Evolutionary conservation across 2,888 invertebrate species (phyloP).

Genomic region (Ectemnius cavifrons): DNA sequence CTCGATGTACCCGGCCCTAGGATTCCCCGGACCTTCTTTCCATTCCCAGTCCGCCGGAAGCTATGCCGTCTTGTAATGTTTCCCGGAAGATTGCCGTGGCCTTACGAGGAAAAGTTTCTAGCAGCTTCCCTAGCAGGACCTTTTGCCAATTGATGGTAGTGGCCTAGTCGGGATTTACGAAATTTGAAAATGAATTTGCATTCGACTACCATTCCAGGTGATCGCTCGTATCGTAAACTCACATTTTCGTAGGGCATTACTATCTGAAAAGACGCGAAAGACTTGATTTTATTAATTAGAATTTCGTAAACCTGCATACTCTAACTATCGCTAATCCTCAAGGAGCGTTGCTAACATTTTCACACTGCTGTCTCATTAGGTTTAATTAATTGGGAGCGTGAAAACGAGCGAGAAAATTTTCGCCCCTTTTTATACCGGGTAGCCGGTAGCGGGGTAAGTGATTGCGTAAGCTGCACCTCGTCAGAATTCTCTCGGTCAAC

Average conservation of each 20-base stretch:
- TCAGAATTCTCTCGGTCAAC: not conserved
- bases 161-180: not conserved
- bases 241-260: too few relatives aligned
- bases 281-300: too few relatives aligned
- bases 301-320: too few relatives aligned
- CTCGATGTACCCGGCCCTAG: slow-evolving; percentile 19
- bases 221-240: too few relatives aligned
- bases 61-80: slow-evolving; percentile 30
- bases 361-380: too few relatives aligned
- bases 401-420: too few relatives aligned
- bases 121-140: slow-evolving; percentile 27
- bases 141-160: slow-evolving; percentile 32
- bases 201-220: too few relatives aligned
- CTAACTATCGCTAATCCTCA: too few relatives aligned
- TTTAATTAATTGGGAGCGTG: too few relatives aligned
- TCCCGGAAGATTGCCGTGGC: slow-evolving; percentile 39
- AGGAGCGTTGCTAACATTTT: too few relatives aligned
- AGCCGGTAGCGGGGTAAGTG: not conserved
- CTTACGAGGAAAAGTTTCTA: slow-evolving; percentile 47
- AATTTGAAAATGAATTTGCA: not conserved
- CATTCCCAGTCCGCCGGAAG: slow-evolving; percentile 24
- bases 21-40: slow-evolving; percentile 7
- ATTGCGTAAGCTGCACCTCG: slow-evolving; percentile 10
- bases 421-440: too few relatives aligned
- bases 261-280: too few relatives aligned